A percentile compares a stretch with the other conserved stretches of the same genome.
These are phyloP conservation scores for Torymus aiolomorphi DNA, from an alignment of 2,888 invertebrate genomes.

Conservation along the genomic window DNA sequence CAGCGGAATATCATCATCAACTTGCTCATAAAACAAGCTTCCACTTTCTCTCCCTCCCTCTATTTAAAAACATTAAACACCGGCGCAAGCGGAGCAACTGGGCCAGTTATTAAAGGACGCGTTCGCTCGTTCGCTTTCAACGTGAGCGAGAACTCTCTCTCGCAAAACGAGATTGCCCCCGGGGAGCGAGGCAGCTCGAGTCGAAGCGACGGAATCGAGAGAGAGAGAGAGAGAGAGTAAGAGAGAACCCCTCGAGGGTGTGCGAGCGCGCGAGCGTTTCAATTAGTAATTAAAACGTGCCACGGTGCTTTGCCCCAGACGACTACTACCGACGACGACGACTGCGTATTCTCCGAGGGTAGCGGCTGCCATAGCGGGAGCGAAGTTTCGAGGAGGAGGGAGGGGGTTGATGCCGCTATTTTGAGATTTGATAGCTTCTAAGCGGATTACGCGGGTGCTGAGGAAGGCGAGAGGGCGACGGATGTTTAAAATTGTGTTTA, in stretches of 20 bases:
- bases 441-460: constrained; percentile 45
- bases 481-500: constrained; percentile 49
- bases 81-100: constrained; percentile 1
- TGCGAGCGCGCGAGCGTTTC: constrained; percentile 62
- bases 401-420: constrained; percentile 39
- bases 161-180: constrained; percentile 32
- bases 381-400: not conserved
- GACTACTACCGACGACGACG: too few species aligned
- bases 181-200: constrained; percentile 2
- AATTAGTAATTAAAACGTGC: constrained; percentile 72
- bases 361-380: not conserved
- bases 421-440: constrained; percentile 52
- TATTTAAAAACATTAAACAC: constrained; percentile 55
- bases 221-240: constrained; percentile 23
- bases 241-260: constrained; percentile 33
- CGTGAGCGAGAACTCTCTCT: constrained; percentile 15
- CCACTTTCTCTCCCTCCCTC: not conserved
- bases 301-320: constrained; percentile 33
- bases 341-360: too few species aligned
- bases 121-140: not conserved
- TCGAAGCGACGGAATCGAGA: constrained; percentile 32
- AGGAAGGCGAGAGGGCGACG: constrained; percentile 2
- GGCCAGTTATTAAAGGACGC: constrained; percentile 46
- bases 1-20: not conserved
- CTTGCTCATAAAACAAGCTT: not conserved